Base-by-base conservation (phyloP, 2,797 vertebrate species). In the Sphaeramia orbicularis region DNA sequence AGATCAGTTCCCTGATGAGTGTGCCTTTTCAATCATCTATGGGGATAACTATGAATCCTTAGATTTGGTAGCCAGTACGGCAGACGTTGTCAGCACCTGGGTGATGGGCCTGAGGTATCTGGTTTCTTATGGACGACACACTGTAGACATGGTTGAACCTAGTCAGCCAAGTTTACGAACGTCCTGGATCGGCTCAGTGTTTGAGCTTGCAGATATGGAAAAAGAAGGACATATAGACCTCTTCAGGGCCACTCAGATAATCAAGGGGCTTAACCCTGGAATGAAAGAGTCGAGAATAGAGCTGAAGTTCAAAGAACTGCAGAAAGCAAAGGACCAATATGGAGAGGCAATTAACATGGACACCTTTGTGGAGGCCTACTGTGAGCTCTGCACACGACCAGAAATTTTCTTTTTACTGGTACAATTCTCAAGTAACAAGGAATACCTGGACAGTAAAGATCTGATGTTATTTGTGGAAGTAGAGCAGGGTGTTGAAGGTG, bases 341-440 rank as follows among this genome's bases (percentile, higher is more conserved):
- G 93, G 95, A 0, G 76, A 74, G 1, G 94, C 93, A 52, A 94
- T 97, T 76, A 94, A 94, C 72, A 92, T 94, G 1, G 94, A 96
- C 76, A 94, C 94, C 12, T 97, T 98, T 0, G 94, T 96, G 41
- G 96, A 97, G 73, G 95, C 86, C 0, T 98, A 97, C 63, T 96
- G 96, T 4, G 96, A 97, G 84, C 93, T 98, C 59, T 97, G 96
- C 82, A 98, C 96, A n/a, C 91, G 96, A 19, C 94, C 96, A 0
- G 96, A 98, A 83, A 96, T 97, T 61, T 98, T 96, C 74, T 98
- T 98, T 78, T 86, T 98, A 47, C 83, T 98, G 74, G 94, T 98
- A 68, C 96, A 98, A 87, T 97, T 97, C 85, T 98, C 96, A 70
- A 97, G 96, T 90, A 96, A 98, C 93, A 97, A 97, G 85, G 96